These are phyloP conservation scores for Hemicordylus capensis DNA, from an alignment of 2,113 vertebrate genomes.

Conservation along the genomic window DNA sequence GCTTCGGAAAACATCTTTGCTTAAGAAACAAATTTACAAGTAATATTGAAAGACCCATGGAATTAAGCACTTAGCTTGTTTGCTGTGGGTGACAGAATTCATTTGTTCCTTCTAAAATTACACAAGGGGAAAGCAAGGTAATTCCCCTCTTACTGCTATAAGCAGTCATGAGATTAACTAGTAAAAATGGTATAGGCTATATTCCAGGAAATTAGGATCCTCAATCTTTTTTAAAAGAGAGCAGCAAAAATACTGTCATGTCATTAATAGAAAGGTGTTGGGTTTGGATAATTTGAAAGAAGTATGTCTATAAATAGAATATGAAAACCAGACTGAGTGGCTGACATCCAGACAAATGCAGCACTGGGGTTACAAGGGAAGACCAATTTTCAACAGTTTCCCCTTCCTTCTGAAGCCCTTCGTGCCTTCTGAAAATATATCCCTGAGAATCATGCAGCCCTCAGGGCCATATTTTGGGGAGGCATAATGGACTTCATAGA, in stretches of 20 bases:
- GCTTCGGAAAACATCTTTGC: slow-evolving; percentile 71
- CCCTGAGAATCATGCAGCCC: too few species aligned
- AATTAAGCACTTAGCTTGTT: slow-evolving; percentile 64
- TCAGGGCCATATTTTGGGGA: too few species aligned
- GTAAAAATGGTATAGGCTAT: slow-evolving; percentile 37
- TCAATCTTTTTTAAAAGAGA: neutral
- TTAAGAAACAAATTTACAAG: slow-evolving; percentile 74
- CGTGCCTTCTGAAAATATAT: too few species aligned
- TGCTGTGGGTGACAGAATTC: slow-evolving; percentile 56
- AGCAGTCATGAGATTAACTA: slow-evolving; percentile 30
- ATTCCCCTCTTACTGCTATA: slow-evolving; percentile 33
- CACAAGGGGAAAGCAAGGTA: slow-evolving; percentile 34
- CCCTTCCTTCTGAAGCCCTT: too few species aligned
- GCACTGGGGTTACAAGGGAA: too few species aligned
- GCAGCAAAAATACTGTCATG: neutral
- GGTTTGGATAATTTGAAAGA: neutral
- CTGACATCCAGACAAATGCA: too few species aligned
- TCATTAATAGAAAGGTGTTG: slow-evolving; percentile 5
- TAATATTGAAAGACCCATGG: slow-evolving; percentile 60
- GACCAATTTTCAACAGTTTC: too few species aligned
- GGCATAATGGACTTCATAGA: too few species aligned
- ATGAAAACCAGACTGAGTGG: slow-evolving; percentile 33
- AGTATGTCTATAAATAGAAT: neutral
- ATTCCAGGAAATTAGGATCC: slow-evolving; percentile 9
- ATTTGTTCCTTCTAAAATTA: slow-evolving; percentile 50